Base-by-base conservation (phyloP, 2,888 invertebrate species). In the Serripes groenlandicus region DNA sequence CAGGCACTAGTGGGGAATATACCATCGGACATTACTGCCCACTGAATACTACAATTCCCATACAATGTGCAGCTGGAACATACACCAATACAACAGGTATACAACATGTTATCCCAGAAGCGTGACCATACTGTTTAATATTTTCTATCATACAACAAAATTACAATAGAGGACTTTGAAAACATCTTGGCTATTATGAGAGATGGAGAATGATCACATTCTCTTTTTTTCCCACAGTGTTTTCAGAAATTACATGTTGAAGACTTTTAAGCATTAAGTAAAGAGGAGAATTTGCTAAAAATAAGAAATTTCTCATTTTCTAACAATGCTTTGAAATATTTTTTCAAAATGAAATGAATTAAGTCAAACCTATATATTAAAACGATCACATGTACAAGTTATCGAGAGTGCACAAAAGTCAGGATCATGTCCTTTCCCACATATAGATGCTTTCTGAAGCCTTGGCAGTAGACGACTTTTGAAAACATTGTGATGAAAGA, bases 11-110 rank as follows among this genome's bases (percentile, higher is more conserved):
- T 34, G 93, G 91, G 7, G 83, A n/a, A n/a, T n/a, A n/a, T n/a
- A n/a, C n/a, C n/a, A n/a, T n/a, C n/a, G n/a, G n/a, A n/a, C 88
- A 87, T 58, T 93, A 92, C 87, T 94, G 94, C 81, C 93, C 93
- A 7, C 71, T 71, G n/a, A 93, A 93, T 23, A 90, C 92, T 2
- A 35, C 90, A 5, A 28, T 73, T 18, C 91, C 92, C 0, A 82
- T 83, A 26, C 78, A 89, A 34, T 93, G 93, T 86, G 74, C 89
- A n/a, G 86, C 93, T 28, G 94, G 94, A 64, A 88, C 90, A 7
- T 93, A 90, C 85, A 91, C 90, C 34, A 73, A 83, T 35, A 85
- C 78, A n/a, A 83, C 84, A 71, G 88, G 93, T 93, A 83, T 81
- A 23, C n/a, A n/a, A n/a, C n/a, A n/a, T n/a, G n/a, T n/a, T n/a